Base-by-base conservation (phyloP, 2,888 invertebrate species). In the Saturnia pavonia region DNA sequence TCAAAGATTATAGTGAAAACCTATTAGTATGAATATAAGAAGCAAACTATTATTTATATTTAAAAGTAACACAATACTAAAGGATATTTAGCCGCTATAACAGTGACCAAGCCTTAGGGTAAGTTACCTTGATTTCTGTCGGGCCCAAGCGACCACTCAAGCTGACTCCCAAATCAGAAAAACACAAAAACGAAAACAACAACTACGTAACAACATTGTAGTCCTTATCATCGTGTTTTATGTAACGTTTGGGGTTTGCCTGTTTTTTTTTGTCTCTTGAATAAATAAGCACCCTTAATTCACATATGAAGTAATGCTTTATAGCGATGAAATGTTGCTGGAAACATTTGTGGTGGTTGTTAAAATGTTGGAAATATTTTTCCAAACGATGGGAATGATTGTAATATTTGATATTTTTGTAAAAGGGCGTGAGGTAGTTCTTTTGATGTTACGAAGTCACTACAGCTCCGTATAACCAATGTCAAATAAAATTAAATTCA, bases 181-280 rank as follows among this genome's bases (percentile, higher is more conserved):
- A 73, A 75, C 77, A 79, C 75, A 80, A 82, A 77, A 78, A 83
- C 76, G 78, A 76, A 80, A 82, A 80, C 76, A 79, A 82, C 79
- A 81, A 81, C 80, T 83, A 79, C 72, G 75, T 73, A 77, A 79
- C 78, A 79, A 75, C 78, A 75, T 81, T 83, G 80, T 81, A 77
- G 78, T 82, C 79, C 80, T 84, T 84, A 84, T 85, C 80, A 78
- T 79, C 77, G 77, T 76, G 78, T 79, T 82, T 83, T 82, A 86
- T 84, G 80, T 80, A 84, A 80, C 83, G 72, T 85, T 82, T 76
- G 83, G 81, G 83, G 81, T 80, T 81, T 54, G 25, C 67, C 70
- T 66, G 66, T 16, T 51, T 69, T 69, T 65, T 65, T 51, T 51
- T n/a, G n/a, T 25, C 65, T 48, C 42, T 51, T 69, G 65, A 34